phyloP scores from a whole-genome alignment of 2,113 vertebrate species.

The Sceloporus tristichus region DNA sequence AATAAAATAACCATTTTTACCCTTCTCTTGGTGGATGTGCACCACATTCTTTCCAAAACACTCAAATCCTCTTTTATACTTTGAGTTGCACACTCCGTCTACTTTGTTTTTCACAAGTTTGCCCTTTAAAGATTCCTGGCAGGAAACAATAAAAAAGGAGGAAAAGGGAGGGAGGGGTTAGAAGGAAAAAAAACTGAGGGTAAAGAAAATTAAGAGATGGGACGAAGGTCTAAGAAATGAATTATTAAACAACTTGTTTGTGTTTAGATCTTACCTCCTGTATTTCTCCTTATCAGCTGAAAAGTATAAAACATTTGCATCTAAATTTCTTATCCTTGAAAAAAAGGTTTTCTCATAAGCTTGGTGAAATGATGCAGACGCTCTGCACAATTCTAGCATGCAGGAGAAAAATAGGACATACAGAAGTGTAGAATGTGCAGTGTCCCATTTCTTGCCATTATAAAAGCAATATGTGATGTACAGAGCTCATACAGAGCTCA shows the following conservation, averaged over 20 bases:
- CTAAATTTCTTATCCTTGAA: not conserved
- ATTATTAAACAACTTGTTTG: not conserved
- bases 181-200: no score
- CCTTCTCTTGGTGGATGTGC: not conserved
- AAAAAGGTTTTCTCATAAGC: not conserved
- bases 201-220: not conserved
- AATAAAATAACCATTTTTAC: not conserved
- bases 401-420: slow-evolving; percentile 2
- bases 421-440: not conserved
- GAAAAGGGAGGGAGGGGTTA: not conserved
- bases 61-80: not conserved
- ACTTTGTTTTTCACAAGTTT: not conserved
- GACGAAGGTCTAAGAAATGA: not conserved
- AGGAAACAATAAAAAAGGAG: no score
- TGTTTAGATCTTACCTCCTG: not conserved
- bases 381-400: not conserved
- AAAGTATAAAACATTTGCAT: not conserved
- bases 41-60: not conserved
- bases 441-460: slow-evolving; percentile 11
- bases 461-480: not conserved
- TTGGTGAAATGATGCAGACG: not conserved
- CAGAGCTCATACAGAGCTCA: not conserved
- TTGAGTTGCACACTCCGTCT: not conserved
- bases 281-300: not conserved
- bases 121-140: not conserved